Evolutionary conservation across 1,140 invertebrate species (phyloP), one percentile per base, ranked within the genome.

Genomic region (Zophobas morio): DNA sequence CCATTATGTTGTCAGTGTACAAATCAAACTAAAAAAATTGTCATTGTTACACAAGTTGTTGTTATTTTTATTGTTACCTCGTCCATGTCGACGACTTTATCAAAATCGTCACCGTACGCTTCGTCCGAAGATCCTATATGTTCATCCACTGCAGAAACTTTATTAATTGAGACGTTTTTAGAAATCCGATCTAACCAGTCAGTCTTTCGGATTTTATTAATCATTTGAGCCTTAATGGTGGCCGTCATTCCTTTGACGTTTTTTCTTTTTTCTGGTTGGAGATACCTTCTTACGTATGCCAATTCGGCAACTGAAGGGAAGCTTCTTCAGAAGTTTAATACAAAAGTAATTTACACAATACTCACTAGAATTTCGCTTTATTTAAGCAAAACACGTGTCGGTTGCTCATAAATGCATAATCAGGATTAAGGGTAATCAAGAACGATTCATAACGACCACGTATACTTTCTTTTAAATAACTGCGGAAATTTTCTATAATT

Each of bases 141-240:
- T 39, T 36, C 60, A 34, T 78, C 71, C 6, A 78, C 54, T 39
- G 37, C 6, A 5, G 47, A 6, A 2, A 66, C 33, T 42, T 66
- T 66, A 32, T 80, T 37, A 2, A 74, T 0, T n/a, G 73, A 63
- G 5, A 47, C 39, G 6, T 51, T 70, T 60, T 57, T 82, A 3
- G 73, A 74, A 32, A 54, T 47, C 3, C 75, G 46, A 34, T 83
- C 80, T 37, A 83, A 78, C 80, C 80, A 82, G n/a, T 76, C 63
- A 51, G 63, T 80, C 33, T 54, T 6, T 71, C 74, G 76, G 1
- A 83, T 33, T 34, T 37, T 42, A 2, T 60, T 37, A n/a, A 63
- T 49, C 39, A 82, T 66, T 66, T 76, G 78, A 6, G 39, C 33
- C 70, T 78, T 81, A 0, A 83, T 76, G 32, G 51, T 78, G 6